Conservation (phyloP, 2,113 vertebrate species). For the Mus pahari region DNA sequence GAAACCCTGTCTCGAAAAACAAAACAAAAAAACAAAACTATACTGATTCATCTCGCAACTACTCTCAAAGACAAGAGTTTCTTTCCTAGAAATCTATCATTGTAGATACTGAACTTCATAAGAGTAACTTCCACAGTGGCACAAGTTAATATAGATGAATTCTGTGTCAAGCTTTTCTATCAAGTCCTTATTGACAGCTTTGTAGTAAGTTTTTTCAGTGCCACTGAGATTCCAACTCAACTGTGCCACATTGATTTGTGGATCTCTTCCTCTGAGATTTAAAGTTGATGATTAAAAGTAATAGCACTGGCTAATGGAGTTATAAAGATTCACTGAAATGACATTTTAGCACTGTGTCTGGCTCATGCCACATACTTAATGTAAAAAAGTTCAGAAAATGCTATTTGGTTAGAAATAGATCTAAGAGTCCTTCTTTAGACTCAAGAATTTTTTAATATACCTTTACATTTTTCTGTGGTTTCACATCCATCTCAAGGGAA, state of each 20-base stretch:
- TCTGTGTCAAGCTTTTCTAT: neutral
- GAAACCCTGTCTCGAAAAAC: neutral
- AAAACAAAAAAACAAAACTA: neutral
- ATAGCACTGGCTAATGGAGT: neutral
- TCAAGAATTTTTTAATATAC: constrained; percentile 1
- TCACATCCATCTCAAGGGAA: constrained; percentile 1
- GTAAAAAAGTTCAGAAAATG: neutral
- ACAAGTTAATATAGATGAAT: neutral
- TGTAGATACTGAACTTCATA: neutral
- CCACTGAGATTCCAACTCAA: neutral
- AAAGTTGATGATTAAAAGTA: neutral
- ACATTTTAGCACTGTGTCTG: neutral
- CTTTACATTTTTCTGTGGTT: neutral
- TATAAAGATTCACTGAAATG: neutral
- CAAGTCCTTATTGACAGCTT: neutral
- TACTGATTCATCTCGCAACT: neutral
- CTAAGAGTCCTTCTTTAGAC: neutral
- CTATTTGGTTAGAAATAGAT: neutral
- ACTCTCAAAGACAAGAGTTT: neutral
- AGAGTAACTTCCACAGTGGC: neutral
- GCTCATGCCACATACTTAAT: neutral
- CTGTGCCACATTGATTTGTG: neutral
- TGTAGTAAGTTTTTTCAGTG: neutral
- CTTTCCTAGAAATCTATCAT: neutral
- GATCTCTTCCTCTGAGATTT: neutral